Evolutionary conservation across 2,888 invertebrate species (phyloP), one percentile per base, ranked within the genome.

Genomic region (Graphium colonna): DNA sequence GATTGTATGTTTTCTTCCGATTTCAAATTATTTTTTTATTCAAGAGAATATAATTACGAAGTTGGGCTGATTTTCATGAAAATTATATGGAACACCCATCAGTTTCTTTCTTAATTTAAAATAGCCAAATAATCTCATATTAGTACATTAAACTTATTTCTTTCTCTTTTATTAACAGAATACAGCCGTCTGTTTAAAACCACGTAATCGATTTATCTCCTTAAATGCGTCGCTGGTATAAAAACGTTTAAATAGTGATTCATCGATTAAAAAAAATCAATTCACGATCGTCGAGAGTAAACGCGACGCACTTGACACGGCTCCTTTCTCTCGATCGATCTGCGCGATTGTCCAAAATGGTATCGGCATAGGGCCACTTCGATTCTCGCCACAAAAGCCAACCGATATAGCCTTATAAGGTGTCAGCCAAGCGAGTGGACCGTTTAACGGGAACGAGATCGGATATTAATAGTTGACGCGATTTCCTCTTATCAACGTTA

Each of bases 301-400:
- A 43, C 39, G 38, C 26, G 17, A 12, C 42, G 48, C 43, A 53
- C 48, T 48, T 52, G 38, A 48, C 42, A 21, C 26, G 17, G 42
- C 43, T 48, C 38, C 47, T 52, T 52, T 52, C 52, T 52, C 42
- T 42, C 43, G 36, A 36, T 39, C 51, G 51, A 51, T 39, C 13
- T 10, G 3, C n/a, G 13, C 44, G 15, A 43, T 40, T 40, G n/a
- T 46, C 40, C 18, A 51, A 38, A 36, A 52, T 46, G 13, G 40
- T 33, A 3, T 36, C 42, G 13, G 38, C 26, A 43, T 28, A 43
- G 28, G 38, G 36, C 7, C 26, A 9, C 21, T 38, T 42, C 21
- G 13, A 52, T 33, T 42, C 36, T 10, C 21, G 10, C 4, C 28
- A 41, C 46, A 52, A 15, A 47, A 48, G 43, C 42, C 18, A 50